Conservation (phyloP, 2,113 vertebrate species). For the Tragelaphus buxtoni region DNA sequence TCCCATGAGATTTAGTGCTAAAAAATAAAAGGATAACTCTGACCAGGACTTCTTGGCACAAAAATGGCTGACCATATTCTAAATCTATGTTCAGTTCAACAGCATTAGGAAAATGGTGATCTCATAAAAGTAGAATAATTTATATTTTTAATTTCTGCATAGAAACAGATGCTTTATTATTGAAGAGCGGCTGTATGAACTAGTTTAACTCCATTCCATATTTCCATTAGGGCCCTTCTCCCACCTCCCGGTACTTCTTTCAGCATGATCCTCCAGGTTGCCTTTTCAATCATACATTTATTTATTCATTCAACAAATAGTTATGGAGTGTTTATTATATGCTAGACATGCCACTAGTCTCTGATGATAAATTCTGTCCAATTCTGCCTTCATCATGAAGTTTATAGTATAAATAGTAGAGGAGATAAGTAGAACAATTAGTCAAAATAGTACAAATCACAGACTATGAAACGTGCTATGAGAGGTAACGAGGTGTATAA, state of each 20-base stretch:
- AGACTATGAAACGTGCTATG: not conserved
- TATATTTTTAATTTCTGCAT: conserved; percentile 2
- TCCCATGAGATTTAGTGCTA: not conserved
- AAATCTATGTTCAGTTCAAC: not conserved
- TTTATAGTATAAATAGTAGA: not conserved
- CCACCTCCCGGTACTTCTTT: not conserved
- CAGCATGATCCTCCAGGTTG: not conserved
- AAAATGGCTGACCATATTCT: not conserved
- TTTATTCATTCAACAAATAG: conserved; percentile 8
- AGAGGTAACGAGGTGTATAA: not conserved
- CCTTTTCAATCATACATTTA: not conserved
- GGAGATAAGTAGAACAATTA: conserved; percentile 20
- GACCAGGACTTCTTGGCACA: not conserved
- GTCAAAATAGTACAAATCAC: conserved; percentile 19
- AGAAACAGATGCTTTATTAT: not conserved
- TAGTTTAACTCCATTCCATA: not conserved
- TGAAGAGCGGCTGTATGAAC: not conserved
- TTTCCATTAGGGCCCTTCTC: not conserved
- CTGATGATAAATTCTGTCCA: conserved; percentile 1
- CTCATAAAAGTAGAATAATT: not conserved
- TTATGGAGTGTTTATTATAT: not conserved
- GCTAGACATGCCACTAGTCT: not conserved
- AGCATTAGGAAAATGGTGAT: not conserved
- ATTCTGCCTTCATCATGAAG: not conserved
- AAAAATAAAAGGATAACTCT: not conserved